Percentiles rank a stretch among this genome's conserved stretches.
phyloP scores from a whole-genome alignment of 2,888 invertebrate genomes.

The Rhorus exstirpatorius region DNA sequence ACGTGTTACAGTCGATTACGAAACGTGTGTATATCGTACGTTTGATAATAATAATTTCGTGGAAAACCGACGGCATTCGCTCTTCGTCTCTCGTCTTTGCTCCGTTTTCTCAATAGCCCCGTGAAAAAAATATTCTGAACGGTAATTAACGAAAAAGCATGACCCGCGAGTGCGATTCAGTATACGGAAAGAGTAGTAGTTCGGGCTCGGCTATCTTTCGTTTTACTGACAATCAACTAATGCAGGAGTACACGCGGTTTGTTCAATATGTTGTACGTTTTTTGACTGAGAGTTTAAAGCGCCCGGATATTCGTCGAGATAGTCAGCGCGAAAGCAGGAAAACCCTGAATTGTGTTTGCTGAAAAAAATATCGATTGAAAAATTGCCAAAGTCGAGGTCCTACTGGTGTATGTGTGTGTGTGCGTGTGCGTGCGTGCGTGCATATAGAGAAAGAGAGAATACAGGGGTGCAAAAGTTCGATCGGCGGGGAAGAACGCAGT shows the following conservation, averaged over 20 bases:
- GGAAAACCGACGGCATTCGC: neutral
- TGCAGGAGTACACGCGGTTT: neutral
- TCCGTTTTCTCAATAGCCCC: neutral
- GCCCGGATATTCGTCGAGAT: neutral
- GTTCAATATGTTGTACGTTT: neutral
- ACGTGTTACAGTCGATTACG: conserved; percentile 17
- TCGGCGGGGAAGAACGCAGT: conserved; percentile 15
- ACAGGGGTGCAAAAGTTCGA: conserved; percentile 30
- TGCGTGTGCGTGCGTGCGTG: no score
- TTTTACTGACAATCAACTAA: neutral
- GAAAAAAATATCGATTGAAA: neutral
- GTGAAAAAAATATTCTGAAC: neutral
- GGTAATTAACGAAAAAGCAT: neutral
- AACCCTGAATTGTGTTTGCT: neutral
- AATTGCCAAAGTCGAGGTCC: neutral
- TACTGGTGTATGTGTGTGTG: neutral
- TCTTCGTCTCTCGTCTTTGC: neutral
- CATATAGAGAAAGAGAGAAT: conserved; percentile 7
- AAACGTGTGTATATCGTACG: no score
- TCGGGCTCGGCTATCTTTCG: neutral
- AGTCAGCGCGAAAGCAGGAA: neutral
- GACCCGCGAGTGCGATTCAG: neutral
- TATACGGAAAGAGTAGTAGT: neutral
- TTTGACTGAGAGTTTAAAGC: neutral
- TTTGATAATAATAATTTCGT: conserved; percentile 5